A percentile compares a stretch with the other conserved stretches of the same genome.
Conservation (phyloP, 2,888 invertebrate genomes). For the Hirtodrosophila alboralis region DNA sequence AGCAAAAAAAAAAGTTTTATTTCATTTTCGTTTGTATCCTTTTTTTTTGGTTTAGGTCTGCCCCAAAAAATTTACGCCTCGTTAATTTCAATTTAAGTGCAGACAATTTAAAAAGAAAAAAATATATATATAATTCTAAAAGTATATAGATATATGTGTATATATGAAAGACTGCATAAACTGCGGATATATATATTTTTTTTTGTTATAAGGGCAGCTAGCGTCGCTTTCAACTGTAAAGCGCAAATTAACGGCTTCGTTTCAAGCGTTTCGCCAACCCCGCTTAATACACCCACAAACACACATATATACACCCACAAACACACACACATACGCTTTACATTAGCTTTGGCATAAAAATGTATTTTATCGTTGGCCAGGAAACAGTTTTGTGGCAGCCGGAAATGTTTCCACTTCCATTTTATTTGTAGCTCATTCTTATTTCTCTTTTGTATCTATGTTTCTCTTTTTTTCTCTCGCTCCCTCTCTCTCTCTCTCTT, state of each 20-base stretch:
- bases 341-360: constrained; percentile 72
- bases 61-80: constrained; percentile 75
- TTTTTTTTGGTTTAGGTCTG: constrained; percentile 28
- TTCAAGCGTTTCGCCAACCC: constrained; percentile 38
- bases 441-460: constrained; percentile 39
- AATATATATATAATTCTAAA: neutral
- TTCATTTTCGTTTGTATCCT: constrained; percentile 55
- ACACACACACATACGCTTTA: constrained; percentile 23
- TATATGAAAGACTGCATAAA: constrained; percentile 26
- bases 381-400: constrained; percentile 78
- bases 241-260: constrained; percentile 71
- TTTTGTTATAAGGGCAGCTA: constrained; percentile 7
- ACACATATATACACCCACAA: constrained; percentile 2
- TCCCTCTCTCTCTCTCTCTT: constrained; percentile 1
- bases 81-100: constrained; percentile 81
- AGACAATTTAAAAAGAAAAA: constrained; percentile 66
- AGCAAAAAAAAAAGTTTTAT: constrained; percentile 67
- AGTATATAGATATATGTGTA: constrained; percentile 2
- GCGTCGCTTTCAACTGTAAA: constrained; percentile 48
- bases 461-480: constrained; percentile 16
- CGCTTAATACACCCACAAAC: constrained; percentile 17
- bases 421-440: constrained; percentile 55
- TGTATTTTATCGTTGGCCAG: constrained; percentile 79
- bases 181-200: constrained; percentile 39
- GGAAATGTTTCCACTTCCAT: constrained; percentile 76